These are phyloP conservation scores for Lycia hirtaria DNA, from an alignment of 2,888 invertebrate species.

Conservation along the genomic window DNA sequence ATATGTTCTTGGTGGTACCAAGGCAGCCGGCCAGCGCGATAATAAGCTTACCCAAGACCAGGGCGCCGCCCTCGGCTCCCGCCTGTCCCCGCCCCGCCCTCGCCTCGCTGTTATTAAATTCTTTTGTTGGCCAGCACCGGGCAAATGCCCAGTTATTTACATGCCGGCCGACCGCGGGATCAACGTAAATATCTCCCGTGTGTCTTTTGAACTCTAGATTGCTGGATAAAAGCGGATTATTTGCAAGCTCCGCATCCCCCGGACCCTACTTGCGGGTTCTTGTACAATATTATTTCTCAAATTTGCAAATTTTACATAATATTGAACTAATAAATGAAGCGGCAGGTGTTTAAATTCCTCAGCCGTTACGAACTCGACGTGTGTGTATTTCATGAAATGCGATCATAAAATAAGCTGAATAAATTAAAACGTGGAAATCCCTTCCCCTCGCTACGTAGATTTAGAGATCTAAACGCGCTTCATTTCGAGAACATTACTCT, in stretches of 20 bases:
- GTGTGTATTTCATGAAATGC: slow-evolving; percentile 45
- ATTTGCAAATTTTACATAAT: slow-evolving; percentile 45
- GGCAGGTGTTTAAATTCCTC: slow-evolving; percentile 67
- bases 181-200: slow-evolving; percentile 69
- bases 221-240: slow-evolving; percentile 65
- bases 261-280: slow-evolving; percentile 21
- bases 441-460: slow-evolving; percentile 45
- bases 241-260: slow-evolving; percentile 52
- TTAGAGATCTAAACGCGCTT: slow-evolving; percentile 71
- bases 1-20: slow-evolving; percentile 71
- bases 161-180: slow-evolving; percentile 67
- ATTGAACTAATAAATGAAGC: slow-evolving; percentile 57
- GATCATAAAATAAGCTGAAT: slow-evolving; percentile 70
- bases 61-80: slow-evolving; percentile 57
- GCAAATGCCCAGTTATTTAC: slow-evolving; percentile 76
- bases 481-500: slow-evolving; percentile 77
- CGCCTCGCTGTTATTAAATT: slow-evolving; percentile 77
- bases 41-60: slow-evolving; percentile 76
- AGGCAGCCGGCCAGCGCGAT: slow-evolving; percentile 59
- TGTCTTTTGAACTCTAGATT: slow-evolving; percentile 71
- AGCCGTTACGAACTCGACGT: slow-evolving; percentile 49
- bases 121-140: slow-evolving; percentile 72
- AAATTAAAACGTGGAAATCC: slow-evolving; percentile 71
- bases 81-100: slow-evolving; percentile 60
- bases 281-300: slow-evolving; percentile 11